Base-by-base conservation (phyloP, 1,140 invertebrate species). In the Anadara kagoshimensis region DNA sequence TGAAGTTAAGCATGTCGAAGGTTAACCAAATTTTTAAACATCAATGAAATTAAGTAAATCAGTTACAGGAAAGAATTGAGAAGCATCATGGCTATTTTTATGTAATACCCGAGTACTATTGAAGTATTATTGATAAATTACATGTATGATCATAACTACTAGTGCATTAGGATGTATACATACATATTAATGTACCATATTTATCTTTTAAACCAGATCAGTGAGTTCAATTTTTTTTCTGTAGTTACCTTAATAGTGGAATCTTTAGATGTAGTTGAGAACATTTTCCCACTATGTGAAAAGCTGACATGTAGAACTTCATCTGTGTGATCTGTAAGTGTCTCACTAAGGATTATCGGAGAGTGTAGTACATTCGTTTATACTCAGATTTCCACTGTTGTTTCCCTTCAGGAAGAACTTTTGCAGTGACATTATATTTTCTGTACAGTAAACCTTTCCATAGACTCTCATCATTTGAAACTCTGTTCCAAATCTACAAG, bases 221-320 rank as follows among this genome's bases (percentile, higher is more conserved):
- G 10, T 3, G 8, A 18, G 8, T 47, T 22, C 24, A 20, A 47
- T n/a, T 10, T 11, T 12, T 26, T 11, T 12, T 20, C 43, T 20
- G 47, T 36, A n/a, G n/a, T n/a, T 85, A 93, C 92, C 91, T 89
- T 90, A 87, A 82, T 89, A 85, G 88, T 92, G 91, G 92, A 92
- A 92, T 83, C 95, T 90, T 96, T 96, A 7, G 94, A 95, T 80
- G 94, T 95, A 2, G 95, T 95, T 24, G 94, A 93, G 90, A 96
- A 96, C 91, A 95, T 93, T 86, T 93, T 92, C 1, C 95, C 95
- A 91, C 95, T 93, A 83, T 96, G 94, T 0, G 95, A 93, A 89
- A 96, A 96, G 83, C 94, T 95, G 44, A 96, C 95, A 88, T 96
- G 95, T 57, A 96, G 90, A 53, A 96, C 95, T 64, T 85, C 81